Conservation (phyloP, 1,140 invertebrate genomes). For the Bombus pascuorum region DNA sequence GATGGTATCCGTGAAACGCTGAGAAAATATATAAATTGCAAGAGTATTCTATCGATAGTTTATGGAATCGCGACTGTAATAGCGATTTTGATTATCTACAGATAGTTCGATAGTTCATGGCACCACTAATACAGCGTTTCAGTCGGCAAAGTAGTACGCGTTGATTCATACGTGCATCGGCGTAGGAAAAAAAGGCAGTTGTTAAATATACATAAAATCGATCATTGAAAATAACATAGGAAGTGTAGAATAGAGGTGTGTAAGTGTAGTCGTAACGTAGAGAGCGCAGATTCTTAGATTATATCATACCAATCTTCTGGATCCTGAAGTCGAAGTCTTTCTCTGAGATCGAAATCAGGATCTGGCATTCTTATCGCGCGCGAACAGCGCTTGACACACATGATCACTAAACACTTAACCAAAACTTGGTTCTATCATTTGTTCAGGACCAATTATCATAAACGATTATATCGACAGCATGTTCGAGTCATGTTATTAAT, state of each 20-base stretch:
- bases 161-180: neutral
- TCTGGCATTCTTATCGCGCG: conserved; percentile 7
- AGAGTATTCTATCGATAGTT: neutral
- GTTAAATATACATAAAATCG: conserved; percentile 28
- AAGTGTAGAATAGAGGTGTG: conserved; percentile 38
- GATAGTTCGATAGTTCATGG: neutral
- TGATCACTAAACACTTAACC: conserved; percentile 29
- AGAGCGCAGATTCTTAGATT: conserved; percentile 20
- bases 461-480: conserved; percentile 67
- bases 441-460: conserved; percentile 70
- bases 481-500: conserved; percentile 64
- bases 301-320: neutral
- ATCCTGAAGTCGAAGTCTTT: neutral
- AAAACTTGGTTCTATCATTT: conserved; percentile 70
- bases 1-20: neutral
- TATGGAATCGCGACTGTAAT: neutral
- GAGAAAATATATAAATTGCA: neutral
- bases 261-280: conserved; percentile 32
- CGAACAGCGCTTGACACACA: neutral
- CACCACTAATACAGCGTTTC: neutral
- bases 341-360: conserved; percentile 5
- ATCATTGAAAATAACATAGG: conserved; percentile 35
- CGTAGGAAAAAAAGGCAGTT: neutral
- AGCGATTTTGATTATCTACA: neutral
- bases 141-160: conserved; percentile 31